These are phyloP conservation scores for Sander lucioperca DNA, from an alignment of 2,113 vertebrate species.

Conservation along the genomic window DNA sequence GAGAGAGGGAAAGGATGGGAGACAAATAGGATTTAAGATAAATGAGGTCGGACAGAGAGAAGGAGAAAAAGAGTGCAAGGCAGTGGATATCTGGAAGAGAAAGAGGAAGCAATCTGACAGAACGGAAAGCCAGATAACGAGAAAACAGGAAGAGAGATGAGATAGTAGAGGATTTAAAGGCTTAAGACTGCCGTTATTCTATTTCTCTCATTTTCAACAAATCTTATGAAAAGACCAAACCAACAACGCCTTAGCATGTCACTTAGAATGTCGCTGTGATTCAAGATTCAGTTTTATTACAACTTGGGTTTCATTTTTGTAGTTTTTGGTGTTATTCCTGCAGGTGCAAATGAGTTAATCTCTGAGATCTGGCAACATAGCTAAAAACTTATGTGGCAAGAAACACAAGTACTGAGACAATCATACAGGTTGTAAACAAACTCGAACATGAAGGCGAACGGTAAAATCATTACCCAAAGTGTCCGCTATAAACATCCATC, in stretches of 20 bases:
- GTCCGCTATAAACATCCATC: background rate
- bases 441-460: accelerated
- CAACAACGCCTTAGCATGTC: background rate
- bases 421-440: too few species aligned
- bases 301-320: background rate
- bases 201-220: slow-evolving; percentile 26
- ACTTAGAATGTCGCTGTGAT: background rate
- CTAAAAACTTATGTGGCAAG: too few species aligned
- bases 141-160: slow-evolving; percentile 35
- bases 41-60: slow-evolving; percentile 58
- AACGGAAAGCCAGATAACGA: slow-evolving; percentile 33
- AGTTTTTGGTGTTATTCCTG: background rate
- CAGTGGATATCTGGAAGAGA: slow-evolving; percentile 33
- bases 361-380: background rate
- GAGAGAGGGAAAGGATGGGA: slow-evolving; percentile 27
- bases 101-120: slow-evolving; percentile 22
- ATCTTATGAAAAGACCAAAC: slow-evolving; percentile 12
- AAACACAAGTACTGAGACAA: too few species aligned
- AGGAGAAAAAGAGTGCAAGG: slow-evolving; percentile 25
- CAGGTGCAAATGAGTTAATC: background rate
- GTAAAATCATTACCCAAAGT: background rate
- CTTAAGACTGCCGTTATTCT: slow-evolving; percentile 17
- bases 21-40: slow-evolving; percentile 52
- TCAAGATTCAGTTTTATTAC: background rate
- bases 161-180: slow-evolving; percentile 3